Base-by-base conservation (phyloP, 1,140 invertebrate genomes). In the Drosophila simulans region DNA sequence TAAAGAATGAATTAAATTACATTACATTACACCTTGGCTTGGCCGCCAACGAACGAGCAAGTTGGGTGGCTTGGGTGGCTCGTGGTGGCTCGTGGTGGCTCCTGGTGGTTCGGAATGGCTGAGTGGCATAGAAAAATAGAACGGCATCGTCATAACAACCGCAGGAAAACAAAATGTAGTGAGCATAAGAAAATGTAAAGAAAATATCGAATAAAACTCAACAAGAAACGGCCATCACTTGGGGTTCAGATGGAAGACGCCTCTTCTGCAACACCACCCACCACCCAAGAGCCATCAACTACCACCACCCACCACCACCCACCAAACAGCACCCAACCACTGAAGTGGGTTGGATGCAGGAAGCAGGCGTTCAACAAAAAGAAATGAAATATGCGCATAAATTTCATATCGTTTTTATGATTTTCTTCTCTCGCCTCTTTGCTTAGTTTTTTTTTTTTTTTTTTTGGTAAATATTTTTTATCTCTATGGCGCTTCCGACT, bases 401-500 rank as follows among this genome's bases (percentile, higher is more conserved):
- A 85, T 85, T 85, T 85, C 77, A 85, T 85, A 85, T 85, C 82
- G 81, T 85, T 85, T 85, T 85, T 85, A 85, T 85, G 81, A 85
- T 85, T 86, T 80, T 76, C 69, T 77, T 40, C 76, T 83, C 63
- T 56, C 55, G 52, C 62, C 45, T 76, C 81, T 59, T 83, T 70
- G 65, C 75, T 63, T 76, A 58, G 55, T 51, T 78, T 65, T 52
- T 43, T 17, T n/a, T 37, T 10, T 51, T 78, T 65, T 52, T 43
- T 17, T n/a, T 37, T 10, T 10, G 5, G 4, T 10, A 51, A 31
- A 51, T 64, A 54, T 48, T 60, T 42, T 60, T 57, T 64, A 64
- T 64, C 60, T 64, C 40, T 11, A 56, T 34, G 64, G 11, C 37
- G 35, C 64, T 66, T 60, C 39, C 35, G 35, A 66, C 43, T 66